Conservation (phyloP, 2,797 vertebrate species). For the Periparus ater region DNA sequence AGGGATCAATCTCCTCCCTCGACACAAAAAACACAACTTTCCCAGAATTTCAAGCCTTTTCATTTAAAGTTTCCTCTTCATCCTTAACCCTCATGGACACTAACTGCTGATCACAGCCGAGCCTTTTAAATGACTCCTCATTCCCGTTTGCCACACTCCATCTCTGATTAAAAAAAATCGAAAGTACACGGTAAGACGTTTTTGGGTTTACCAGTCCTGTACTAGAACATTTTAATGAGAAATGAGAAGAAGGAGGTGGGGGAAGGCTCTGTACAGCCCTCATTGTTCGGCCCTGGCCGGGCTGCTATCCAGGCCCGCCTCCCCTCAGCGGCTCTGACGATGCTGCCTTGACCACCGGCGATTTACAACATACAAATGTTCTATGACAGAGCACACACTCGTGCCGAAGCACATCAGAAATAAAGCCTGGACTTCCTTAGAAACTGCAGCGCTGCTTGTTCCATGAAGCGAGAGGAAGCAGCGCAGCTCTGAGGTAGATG, state of each 20-base stretch:
- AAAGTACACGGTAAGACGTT: neutral
- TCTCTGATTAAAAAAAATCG: neutral
- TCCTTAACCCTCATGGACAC: neutral
- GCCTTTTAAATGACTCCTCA: neutral
- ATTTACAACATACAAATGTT: neutral
- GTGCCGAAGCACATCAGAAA: neutral
- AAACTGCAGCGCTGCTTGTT: neutral
- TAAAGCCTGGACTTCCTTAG: neutral
- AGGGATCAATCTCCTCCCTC: neutral
- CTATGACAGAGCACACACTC: neutral
- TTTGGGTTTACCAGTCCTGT: neutral
- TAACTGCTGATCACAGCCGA: neutral
- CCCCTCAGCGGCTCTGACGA: neutral
- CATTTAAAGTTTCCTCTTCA: neutral
- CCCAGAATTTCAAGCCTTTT: neutral
- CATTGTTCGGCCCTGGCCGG: neutral
- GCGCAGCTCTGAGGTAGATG: neutral
- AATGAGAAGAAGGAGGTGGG: neutral
- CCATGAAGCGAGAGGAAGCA: neutral
- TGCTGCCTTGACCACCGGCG: too few species aligned
- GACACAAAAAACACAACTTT: neutral
- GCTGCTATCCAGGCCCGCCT: neutral
- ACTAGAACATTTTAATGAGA: neutral
- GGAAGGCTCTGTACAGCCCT: neutral
- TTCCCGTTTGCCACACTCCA: neutral